Evolutionary conservation across 2,797 vertebrate species (phyloP).

Genomic region (Myotis daubentonii): DNA sequence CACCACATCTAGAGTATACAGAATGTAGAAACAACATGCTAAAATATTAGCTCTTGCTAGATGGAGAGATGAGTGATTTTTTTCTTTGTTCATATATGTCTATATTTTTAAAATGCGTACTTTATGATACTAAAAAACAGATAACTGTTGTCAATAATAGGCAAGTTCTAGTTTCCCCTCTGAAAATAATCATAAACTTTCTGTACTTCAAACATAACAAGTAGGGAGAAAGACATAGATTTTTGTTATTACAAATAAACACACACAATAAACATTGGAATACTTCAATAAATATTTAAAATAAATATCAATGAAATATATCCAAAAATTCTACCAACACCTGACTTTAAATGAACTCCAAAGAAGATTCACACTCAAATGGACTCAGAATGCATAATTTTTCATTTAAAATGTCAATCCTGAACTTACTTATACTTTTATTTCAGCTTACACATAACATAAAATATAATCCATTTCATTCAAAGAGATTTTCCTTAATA

Average conservation of each 20-base stretch:
- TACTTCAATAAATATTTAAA: neutral
- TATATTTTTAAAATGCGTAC: neutral
- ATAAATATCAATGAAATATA: neutral
- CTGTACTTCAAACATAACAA: neutral
- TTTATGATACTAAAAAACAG: neutral
- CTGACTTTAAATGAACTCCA: neutral
- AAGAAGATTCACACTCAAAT: neutral
- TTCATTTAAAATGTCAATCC: neutral
- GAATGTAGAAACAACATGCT: neutral
- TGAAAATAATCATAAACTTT: neutral
- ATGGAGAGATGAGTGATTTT: neutral
- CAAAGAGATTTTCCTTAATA: neutral
- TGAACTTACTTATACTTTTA: slow-evolving; percentile 14
- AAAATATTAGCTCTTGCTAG: neutral
- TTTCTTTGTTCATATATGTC: neutral
- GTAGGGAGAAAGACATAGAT: neutral
- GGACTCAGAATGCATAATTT: neutral
- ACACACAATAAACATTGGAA: neutral
- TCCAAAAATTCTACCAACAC: neutral
- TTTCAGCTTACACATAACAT: neutral
- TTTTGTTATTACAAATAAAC: neutral
- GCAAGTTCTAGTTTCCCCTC: neutral
- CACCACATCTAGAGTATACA: neutral
- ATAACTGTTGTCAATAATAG: neutral
- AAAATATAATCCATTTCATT: neutral